These are phyloP conservation scores for Caenorhabditis tropicalis DNA, from an alignment of 1,140 invertebrate species.

Conservation along the genomic window DNA sequence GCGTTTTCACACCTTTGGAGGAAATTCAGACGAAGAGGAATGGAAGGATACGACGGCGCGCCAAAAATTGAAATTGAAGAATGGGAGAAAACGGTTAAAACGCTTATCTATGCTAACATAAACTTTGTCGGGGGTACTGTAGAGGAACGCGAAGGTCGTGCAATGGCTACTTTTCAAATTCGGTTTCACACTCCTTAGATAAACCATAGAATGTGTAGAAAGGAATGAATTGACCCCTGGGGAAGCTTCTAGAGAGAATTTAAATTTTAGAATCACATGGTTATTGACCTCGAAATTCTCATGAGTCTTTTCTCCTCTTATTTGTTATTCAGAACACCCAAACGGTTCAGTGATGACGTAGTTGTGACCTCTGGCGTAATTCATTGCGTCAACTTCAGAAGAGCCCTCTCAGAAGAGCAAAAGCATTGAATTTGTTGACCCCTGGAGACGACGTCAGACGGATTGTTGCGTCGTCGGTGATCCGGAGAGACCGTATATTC, in stretches of 20 bases:
- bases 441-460: neutral
- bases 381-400: neutral
- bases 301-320: too few species aligned
- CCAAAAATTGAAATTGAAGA: neutral
- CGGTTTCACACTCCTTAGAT: neutral
- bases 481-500: too few species aligned
- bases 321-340: too few species aligned
- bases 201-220: neutral
- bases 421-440: too few species aligned
- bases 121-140: constrained; percentile 25
- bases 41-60: neutral
- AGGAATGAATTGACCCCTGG: neutral
- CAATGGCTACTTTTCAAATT: neutral
- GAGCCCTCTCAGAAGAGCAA: neutral
- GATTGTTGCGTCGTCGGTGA: constrained; percentile 29
- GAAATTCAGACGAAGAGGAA: neutral
- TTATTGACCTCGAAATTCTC: too few species aligned
- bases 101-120: constrained; percentile 42
- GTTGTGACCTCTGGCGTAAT: neutral
- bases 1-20: constrained; percentile 13
- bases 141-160: constrained; percentile 1
- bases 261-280: too few species aligned
- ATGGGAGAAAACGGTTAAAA: neutral
- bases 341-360: neutral
- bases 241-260: neutral